phyloP scores from a whole-genome alignment of 2,797 vertebrate species.

The Tapirus indicus region DNA sequence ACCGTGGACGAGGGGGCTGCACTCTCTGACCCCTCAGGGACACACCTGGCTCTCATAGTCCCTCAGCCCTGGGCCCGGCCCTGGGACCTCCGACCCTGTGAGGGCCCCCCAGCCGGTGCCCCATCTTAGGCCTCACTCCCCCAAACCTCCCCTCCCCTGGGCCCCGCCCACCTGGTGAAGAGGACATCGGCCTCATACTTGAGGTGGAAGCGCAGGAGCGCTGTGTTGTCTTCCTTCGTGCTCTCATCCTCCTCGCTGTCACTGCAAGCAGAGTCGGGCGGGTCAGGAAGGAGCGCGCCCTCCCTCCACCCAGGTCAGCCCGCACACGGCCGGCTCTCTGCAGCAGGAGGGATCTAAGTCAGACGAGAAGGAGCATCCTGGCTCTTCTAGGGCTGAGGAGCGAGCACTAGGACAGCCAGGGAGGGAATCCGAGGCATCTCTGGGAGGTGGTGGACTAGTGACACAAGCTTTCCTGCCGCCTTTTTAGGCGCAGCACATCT shows the following conservation, averaged over 20 bases:
- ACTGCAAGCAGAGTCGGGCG: constrained; percentile 84
- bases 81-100: not conserved
- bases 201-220: constrained; percentile 93
- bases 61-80: not conserved
- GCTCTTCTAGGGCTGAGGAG: not conserved
- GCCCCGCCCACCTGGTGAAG: constrained; percentile 93
- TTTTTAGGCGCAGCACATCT: not conserved
- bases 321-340: fast-evolving
- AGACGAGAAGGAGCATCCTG: fast-evolving
- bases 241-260: constrained; percentile 94
- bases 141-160: no score
- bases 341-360: not conserved
- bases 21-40: not conserved
- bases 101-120: not conserved
- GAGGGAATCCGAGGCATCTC: not conserved
- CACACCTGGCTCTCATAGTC: not conserved
- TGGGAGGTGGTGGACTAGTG: fast-evolving
- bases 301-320: not conserved
- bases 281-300: not conserved
- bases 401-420: fast-evolving
- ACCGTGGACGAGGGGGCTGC: fast-evolving
- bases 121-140: not conserved
- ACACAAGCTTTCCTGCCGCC: not conserved
- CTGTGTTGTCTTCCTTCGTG: constrained; percentile 92
- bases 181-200: constrained; percentile 97